These are phyloP conservation scores for Anoplopoma fimbria DNA, from an alignment of 2,113 vertebrate species.

Conservation along the genomic window DNA sequence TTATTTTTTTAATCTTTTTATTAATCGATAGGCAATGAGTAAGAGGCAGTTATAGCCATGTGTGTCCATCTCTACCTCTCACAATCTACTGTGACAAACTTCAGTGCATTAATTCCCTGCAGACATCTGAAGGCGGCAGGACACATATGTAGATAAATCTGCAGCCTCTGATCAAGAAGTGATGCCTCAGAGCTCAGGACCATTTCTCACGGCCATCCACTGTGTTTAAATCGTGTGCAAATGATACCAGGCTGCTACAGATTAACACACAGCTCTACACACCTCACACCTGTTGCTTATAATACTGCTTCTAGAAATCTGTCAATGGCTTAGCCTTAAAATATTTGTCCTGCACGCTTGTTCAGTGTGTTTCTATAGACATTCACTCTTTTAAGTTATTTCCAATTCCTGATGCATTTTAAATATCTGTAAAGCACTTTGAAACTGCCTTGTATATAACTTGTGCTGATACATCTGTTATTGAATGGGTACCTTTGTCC, in stretches of 20 bases:
- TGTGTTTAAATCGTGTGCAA: constrained; percentile 1
- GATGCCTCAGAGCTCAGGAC: neutral
- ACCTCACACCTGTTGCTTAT: neutral
- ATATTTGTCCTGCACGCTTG: neutral
- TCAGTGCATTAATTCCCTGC: neutral
- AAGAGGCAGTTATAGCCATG: too few relatives aligned
- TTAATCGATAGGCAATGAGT: neutral
- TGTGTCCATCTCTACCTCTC: neutral
- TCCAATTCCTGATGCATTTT: neutral
- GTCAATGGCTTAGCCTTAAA: neutral
- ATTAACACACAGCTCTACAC: neutral
- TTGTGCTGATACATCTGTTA: neutral
- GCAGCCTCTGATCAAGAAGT: neutral
- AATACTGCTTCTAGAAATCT: neutral
- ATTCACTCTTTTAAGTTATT: too few relatives aligned
- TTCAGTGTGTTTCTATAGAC: neutral
- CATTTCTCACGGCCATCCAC: neutral
- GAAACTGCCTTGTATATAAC: neutral
- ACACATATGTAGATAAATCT: neutral
- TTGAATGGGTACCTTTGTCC: neutral
- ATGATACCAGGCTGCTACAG: neutral
- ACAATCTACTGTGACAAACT: too few relatives aligned
- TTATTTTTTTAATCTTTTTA: too few relatives aligned
- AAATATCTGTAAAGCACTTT: neutral
- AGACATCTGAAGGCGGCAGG: neutral